Evolutionary conservation across 2,797 vertebrate species (phyloP), one percentile per base, ranked within the genome.

Genomic region (Pempheris klunzingeri): DNA sequence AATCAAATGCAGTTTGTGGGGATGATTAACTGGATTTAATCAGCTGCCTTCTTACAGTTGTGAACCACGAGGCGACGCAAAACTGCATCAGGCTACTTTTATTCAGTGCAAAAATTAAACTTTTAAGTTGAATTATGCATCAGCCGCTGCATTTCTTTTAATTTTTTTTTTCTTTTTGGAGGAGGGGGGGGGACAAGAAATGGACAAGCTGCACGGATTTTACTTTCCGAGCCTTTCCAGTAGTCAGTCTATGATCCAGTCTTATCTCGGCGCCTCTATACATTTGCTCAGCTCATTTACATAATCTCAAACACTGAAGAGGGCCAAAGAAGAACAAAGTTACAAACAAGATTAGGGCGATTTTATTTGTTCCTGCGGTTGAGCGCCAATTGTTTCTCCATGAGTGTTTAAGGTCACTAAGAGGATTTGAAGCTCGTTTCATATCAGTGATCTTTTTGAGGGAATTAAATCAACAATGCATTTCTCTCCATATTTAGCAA

Each of bases 341-440:
- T 95, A 94, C 94, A 96, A 96, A 96, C 90, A 94, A 96, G 94
- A 97, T 96, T 96, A 97, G 82, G 83, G 83, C 92, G 81, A 88
- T 87, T 93, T 90, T 95, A 95, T 96, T 96, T 95, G 95, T 94
- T 92, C 92, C 91, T 92, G 77, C 77, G 89, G 89, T 89, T 87
- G 92, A 92, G 91, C 84, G 73, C 72, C 93, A 87, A 94, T 95
- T 96, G 94, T 96, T 95, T 95, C 94, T 94, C 92, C 93, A 92
- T 93, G 93, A 96, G 94, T 95, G 93, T 93, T 93, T 92, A 92
- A 86, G 92, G 93, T 93, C 84, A 91, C 92, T 96, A 96, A 96
- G 93, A 94, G 94, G 94, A 96, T 96, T 96, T 95, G 91, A 94
- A 92, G 88, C 92, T 89, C 67, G 91, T 75, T 86, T 96, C 95